phyloP scores from a whole-genome alignment of 2,888 invertebrate species.

The Dicycla oo region DNA sequence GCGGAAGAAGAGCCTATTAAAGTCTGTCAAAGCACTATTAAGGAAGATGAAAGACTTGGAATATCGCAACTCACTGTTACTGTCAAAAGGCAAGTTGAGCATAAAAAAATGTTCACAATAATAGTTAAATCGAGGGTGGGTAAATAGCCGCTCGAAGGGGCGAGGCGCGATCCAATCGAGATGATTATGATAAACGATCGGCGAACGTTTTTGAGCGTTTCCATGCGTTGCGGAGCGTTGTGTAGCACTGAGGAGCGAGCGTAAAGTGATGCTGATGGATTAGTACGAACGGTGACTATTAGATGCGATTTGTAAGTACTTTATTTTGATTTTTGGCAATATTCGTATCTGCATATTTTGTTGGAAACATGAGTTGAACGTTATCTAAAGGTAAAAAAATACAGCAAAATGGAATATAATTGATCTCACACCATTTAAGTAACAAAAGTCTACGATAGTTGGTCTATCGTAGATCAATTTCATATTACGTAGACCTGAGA shows the following conservation, averaged over 20 bases:
- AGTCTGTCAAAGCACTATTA: conserved; percentile 75
- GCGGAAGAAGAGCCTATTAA: conserved; percentile 66
- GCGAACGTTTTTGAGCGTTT: conserved; percentile 65
- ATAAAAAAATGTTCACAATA: conserved; percentile 86
- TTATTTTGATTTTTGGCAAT: conserved; percentile 3
- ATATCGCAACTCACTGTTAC: conserved; percentile 70
- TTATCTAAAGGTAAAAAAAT: not conserved
- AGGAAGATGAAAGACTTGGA: conserved; percentile 73
- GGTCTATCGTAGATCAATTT: not conserved
- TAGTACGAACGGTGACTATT: conserved; percentile 30
- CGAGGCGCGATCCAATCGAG: conserved; percentile 87
- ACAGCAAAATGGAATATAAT: not conserved
- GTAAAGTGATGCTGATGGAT: conserved; percentile 47
- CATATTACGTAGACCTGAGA: not conserved
- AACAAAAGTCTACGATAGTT: not conserved
- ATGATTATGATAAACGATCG: conserved; percentile 89
- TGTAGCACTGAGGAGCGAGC: conserved; percentile 54
- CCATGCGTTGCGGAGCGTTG: conserved; percentile 60
- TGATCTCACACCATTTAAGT: not conserved
- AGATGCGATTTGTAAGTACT: conserved; percentile 9
- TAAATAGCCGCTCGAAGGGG: conserved; percentile 82
- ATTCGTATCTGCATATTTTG: not conserved
- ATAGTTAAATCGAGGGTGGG: conserved; percentile 89
- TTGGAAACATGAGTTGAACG: not conserved
- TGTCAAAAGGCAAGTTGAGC: conserved; percentile 79